Conservation (phyloP, 2,888 invertebrate genomes). For the Stramonita haemastoma region DNA sequence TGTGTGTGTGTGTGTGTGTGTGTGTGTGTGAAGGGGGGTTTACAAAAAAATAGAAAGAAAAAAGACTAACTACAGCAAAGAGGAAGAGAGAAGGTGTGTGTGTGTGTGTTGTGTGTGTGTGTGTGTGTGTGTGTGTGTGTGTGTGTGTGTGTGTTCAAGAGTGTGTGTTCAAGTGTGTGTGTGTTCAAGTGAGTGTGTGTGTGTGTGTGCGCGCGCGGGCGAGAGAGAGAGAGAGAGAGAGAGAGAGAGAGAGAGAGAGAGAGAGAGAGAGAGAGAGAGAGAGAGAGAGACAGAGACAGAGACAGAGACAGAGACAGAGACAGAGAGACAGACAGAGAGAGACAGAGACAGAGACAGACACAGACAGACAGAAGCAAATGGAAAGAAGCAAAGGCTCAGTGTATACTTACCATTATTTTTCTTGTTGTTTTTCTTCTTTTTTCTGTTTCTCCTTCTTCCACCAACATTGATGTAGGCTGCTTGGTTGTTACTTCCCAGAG, state of each 20-base stretch:
- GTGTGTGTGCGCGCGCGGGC: no score
- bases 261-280: neutral
- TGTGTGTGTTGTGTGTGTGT: neutral
- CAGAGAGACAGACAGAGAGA: constrained; percentile 15
- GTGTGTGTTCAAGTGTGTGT: neutral
- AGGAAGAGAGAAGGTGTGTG: no score
- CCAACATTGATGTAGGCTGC: constrained; percentile 53
- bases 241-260: neutral
- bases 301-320: neutral
- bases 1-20: neutral
- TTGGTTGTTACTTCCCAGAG: constrained; percentile 43
- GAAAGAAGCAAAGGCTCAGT: no score
- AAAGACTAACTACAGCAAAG: no score
- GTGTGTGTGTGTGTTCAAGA: no score
- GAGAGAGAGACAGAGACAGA: no score
- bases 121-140: neutral
- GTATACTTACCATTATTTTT: constrained; percentile 49
- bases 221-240: no score
- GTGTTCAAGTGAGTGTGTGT: no score
- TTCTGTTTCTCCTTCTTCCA: constrained; percentile 50
- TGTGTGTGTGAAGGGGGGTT: no score
- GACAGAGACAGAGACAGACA: neutral
- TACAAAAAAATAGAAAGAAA: no score
- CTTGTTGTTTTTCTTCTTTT: constrained; percentile 50
- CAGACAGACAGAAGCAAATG: neutral